Base-by-base conservation (phyloP, 1,140 invertebrate genomes). In the Lysiphlebus fabarum region DNA sequence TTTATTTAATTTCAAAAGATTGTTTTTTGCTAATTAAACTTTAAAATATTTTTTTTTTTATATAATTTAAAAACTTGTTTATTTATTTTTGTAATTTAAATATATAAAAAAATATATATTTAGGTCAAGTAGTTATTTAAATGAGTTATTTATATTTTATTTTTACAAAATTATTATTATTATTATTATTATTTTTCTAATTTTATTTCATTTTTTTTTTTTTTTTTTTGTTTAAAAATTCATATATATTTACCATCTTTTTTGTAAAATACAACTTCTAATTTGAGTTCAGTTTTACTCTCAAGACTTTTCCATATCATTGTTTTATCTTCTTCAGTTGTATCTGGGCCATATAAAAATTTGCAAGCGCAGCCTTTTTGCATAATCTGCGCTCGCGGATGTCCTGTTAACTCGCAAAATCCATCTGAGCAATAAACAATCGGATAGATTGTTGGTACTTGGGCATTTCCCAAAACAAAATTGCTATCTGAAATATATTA, bases 371-470 rank as follows among this genome's bases (percentile, higher is more conserved):
- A 97, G 62, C 92, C 90, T 75, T 96, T 96, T 79, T 96, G 94
- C 93, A 95, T 95, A 77, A 96, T 95, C 82, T 97, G 93, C 42
- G 94, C 94, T 62, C 95, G 85, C 59, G 91, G 85, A 81, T 89
- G 96, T 61, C 94, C 94, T 58, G 94, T 96, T 81, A 98, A 86
- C 81, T 97, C 95, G 77, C 93, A 96, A 83, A 98, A 98, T 53
- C 95, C 95, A 85, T 98, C 95, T 5, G 93, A 96, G 81, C 95
- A 98, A 81, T 98, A 98, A 61, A 98, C 95, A 80, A 98, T 96
- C 63, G 95, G 95, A 82, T 93, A 93, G 34, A 87, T 74, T 59
- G 87, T 78, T 62, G 89, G 87, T 62, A 96, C 94, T 81, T 96
- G 93, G 59, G 95, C 95, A 84, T 97, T 97, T 67, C 95, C 95